Conservation (phyloP, 2,888 invertebrate genomes). For the Troides helena region DNA sequence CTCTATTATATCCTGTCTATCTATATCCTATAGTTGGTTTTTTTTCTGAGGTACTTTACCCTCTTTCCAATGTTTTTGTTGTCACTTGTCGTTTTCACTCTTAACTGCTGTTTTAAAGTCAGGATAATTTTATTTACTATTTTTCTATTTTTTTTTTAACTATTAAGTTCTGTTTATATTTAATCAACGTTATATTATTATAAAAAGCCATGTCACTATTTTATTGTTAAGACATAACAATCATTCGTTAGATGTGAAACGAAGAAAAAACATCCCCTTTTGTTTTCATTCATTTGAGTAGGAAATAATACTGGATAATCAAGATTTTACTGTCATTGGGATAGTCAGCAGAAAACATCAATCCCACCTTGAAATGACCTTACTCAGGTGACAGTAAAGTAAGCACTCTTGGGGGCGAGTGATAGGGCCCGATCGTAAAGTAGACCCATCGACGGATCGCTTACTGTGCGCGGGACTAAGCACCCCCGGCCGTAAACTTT, state of each 20-base stretch:
- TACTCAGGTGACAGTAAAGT: slow-evolving; percentile 75
- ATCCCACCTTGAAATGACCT: slow-evolving; percentile 59
- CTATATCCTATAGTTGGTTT: no score
- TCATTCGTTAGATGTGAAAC: no score
- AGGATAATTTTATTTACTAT: neutral
- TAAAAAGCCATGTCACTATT: no score
- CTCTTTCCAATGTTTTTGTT: no score
- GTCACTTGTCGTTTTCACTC: no score
- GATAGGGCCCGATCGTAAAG: slow-evolving; percentile 66
- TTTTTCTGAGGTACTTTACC: no score
- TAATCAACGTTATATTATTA: no score
- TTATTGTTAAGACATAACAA: no score
- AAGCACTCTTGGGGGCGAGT: slow-evolving; percentile 51
- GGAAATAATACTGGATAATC: neutral
- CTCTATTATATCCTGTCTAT: no score
- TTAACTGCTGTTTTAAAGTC: neutral
- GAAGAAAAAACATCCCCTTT: no score
- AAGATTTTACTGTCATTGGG: slow-evolving; percentile 27
- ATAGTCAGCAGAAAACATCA: slow-evolving; percentile 37
- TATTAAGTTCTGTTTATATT: no score
- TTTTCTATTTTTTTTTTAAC: no score
- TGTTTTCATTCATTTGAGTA: neutral
- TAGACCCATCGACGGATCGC: slow-evolving; percentile 56
- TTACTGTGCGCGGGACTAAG: slow-evolving; percentile 54
- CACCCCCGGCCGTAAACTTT: slow-evolving; percentile 50